phyloP scores from a whole-genome alignment of 2,888 invertebrate genomes.

The Ennomos fuscantarius region DNA sequence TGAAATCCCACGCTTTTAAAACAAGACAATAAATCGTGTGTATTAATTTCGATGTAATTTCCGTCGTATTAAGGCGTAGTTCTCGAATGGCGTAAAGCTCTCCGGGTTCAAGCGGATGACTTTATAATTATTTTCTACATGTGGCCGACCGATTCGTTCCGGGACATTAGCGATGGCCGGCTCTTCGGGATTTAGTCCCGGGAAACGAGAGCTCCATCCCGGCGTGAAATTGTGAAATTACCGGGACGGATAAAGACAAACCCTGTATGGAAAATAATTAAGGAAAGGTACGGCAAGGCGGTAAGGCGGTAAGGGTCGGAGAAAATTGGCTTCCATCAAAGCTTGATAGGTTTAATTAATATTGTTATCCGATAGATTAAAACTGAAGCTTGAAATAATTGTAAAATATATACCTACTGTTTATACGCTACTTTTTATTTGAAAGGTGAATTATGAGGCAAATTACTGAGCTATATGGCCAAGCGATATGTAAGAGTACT shows the following conservation, averaged over 20 bases:
- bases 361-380: slow-evolving; percentile 12
- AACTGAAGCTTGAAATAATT: no score
- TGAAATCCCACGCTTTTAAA: slow-evolving; percentile 12
- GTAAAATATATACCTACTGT: no score
- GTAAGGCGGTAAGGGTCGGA: slow-evolving; percentile 26
- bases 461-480: no score
- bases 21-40: slow-evolving; percentile 24
- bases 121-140: slow-evolving; percentile 80
- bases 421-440: no score
- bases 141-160: slow-evolving; percentile 75
- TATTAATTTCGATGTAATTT: slow-evolving; percentile 52
- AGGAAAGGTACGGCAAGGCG: slow-evolving; percentile 28
- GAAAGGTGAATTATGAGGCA: no score
- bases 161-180: slow-evolving; percentile 72
- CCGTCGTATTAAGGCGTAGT: slow-evolving; percentile 53
- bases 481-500: no score
- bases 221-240: slow-evolving; percentile 83
- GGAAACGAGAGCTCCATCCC: slow-evolving; percentile 74
- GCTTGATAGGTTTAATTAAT: slow-evolving; percentile 16
- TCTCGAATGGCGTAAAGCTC: slow-evolving; percentile 60
- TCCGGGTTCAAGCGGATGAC: slow-evolving; percentile 58
- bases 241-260: slow-evolving; percentile 60
- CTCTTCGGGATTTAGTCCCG: slow-evolving; percentile 66
- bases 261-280: slow-evolving; percentile 39
- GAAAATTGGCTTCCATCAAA: slow-evolving; percentile 22